Percentiles rank a stretch among this genome's conserved stretches.
These are phyloP conservation scores for Lycaon pictus DNA, from an alignment of 2,113 vertebrate genomes.

Conservation along the genomic window DNA sequence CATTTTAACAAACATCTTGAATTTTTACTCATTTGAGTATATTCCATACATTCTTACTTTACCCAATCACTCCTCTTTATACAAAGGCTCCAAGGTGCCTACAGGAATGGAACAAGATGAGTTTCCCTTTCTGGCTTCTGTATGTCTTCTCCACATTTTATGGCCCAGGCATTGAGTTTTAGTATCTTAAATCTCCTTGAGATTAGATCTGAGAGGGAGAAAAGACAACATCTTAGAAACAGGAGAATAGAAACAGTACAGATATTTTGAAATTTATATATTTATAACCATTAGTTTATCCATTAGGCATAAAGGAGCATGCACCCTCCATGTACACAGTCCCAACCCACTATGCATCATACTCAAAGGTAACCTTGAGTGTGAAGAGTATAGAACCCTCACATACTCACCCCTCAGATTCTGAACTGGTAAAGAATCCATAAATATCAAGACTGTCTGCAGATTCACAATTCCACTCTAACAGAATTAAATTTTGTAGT, in stretches of 20 bases:
- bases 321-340: background rate
- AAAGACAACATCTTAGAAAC: conserved; percentile 11
- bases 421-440: background rate
- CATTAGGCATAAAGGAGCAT: background rate
- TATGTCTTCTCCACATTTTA: background rate
- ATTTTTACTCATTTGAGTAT: background rate
- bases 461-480: background rate
- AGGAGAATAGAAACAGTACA: background rate
- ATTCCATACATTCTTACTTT: background rate
- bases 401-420: background rate
- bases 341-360: background rate
- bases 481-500: background rate
- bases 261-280: background rate
- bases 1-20: background rate
- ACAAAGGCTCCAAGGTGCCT: background rate
- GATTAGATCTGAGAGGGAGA: background rate
- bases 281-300: conserved; percentile 28
- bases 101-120: background rate
- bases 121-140: background rate
- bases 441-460: background rate
- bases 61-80: background rate
- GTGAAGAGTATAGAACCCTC: background rate
- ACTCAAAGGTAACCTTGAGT: background rate
- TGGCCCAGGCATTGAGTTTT: background rate
- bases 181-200: background rate